A percentile compares a stretch with the other conserved stretches of the same genome.
Evolutionary conservation across 2,113 vertebrate species (phyloP).

Genomic region (Xiphorhynchus elegans): DNA sequence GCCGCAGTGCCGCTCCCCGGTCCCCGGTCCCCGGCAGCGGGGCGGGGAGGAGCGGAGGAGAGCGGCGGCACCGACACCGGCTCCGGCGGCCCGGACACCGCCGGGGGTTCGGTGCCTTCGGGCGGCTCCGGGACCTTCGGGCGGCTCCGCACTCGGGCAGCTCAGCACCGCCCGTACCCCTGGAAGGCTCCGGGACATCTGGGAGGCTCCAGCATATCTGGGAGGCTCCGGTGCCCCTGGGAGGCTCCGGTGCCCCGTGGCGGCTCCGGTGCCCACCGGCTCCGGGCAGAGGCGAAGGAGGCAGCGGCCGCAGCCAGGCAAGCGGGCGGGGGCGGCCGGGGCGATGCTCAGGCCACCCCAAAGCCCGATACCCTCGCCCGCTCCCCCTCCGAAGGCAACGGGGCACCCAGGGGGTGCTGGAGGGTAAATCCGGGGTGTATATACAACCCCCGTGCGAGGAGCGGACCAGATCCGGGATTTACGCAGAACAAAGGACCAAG

Average conservation of each 20-base stretch:
- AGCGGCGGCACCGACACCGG: neutral
- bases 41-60: neutral
- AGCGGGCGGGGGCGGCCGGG: neutral
- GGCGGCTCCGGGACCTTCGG: neutral
- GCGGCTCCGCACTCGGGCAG: neutral
- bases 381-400: neutral
- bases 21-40: neutral
- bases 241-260: neutral
- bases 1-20: neutral
- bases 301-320: constrained; percentile 14
- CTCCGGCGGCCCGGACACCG: neutral
- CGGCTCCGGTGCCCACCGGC: neutral
- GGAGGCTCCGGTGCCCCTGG: neutral
- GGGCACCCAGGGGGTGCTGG: neutral
- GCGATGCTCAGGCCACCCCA: neutral
- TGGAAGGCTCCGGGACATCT: neutral
- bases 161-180: neutral
- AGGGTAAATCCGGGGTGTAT: neutral
- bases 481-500: neutral
- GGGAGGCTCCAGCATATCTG: neutral
- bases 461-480: neutral
- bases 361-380: neutral
- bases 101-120: neutral
- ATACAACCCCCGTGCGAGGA: neutral
- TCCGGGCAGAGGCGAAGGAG: neutral